Base-by-base conservation (phyloP, 2,888 invertebrate species). In the Lobophora halterata region DNA sequence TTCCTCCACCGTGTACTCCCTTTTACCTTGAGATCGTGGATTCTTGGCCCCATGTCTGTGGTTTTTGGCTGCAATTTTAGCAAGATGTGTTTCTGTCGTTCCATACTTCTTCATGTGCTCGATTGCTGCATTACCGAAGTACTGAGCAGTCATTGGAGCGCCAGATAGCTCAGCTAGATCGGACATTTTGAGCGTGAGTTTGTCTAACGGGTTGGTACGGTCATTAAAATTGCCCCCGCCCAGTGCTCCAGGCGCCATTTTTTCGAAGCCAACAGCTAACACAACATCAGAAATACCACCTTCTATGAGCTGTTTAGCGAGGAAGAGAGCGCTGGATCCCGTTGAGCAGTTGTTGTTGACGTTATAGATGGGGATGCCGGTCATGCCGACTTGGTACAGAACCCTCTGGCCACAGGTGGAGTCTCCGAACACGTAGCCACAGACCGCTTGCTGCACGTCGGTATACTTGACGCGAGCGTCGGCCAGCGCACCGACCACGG, bases 321-420 rank as follows among this genome's bases (percentile, higher is more conserved):
- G 87, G 66, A 93, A 91, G 2, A 99, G 78, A 1, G 99, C 99
- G 34, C 95, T 95, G 0, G 98, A 95, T 13, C 99, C 99, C 1
- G 98, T 98, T 0, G 99, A 95, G 71, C 99, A 99, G 69, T 98
- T 98, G 74, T 99, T 99, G 85, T 99, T 99, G 6, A 99, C 98
- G 80, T 99, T 99, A 83, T 95, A 96, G 52, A 99, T 93, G 2
- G 99, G 99, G 51, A 99, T 97, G 21, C 98, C 98, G 16, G 95
- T 97, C 92, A 98, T 93, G 38, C 98, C 98, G 21, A 98, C 89
- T 50, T 96, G 94, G 76, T 99, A 99, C 3, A 99, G 78, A 0
- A 97, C 97, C 51, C 98, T 90, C 83, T 99, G 99, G 0, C 99
- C 99, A 77, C 94, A 92, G 2, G 97, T 96, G 1, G 98, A 97